Evolutionary conservation across 2,888 invertebrate genomes (phyloP).

Genomic region (Napeogenes sylphis): DNA sequence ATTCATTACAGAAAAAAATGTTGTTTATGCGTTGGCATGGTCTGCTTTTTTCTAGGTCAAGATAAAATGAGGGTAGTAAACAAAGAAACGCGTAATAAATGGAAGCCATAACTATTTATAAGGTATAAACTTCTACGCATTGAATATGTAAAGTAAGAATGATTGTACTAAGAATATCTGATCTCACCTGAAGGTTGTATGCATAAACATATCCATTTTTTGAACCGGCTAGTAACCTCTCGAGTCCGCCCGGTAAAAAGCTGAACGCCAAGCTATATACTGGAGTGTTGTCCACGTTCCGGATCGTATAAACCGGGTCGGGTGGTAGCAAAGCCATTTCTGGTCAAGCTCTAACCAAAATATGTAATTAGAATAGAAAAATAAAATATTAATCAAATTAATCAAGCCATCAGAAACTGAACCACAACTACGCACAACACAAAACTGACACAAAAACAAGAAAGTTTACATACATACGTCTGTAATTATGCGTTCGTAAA

Average conservation of each 20-base stretch:
- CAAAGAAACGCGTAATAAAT: slow-evolving; percentile 49
- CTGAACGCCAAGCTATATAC: slow-evolving; percentile 86
- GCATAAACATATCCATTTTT: slow-evolving; percentile 85
- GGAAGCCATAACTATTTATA: slow-evolving; percentile 30
- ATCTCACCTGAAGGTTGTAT: slow-evolving; percentile 87
- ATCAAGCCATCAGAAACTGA: slow-evolving; percentile 75
- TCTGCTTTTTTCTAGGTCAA: slow-evolving; percentile 58
- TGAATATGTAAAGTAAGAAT: slow-evolving; percentile 33
- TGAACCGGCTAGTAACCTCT: slow-evolving; percentile 84
- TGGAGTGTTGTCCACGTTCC: slow-evolving; percentile 82
- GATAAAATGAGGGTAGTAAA: slow-evolving; percentile 61
- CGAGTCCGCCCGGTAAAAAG: slow-evolving; percentile 75
- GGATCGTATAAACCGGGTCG: slow-evolving; percentile 85
- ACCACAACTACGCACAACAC: slow-evolving; percentile 76
- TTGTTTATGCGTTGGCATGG: slow-evolving; percentile 25
- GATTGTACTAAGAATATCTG: slow-evolving; percentile 48
- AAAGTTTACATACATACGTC: slow-evolving; percentile 38
- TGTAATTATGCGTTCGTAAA: slow-evolving; percentile 22
- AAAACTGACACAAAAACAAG: slow-evolving; percentile 75
- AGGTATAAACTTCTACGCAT: slow-evolving; percentile 38
- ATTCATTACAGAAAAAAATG: slow-evolving; percentile 14
- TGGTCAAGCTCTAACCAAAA: slow-evolving; percentile 74
- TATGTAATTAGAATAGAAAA: slow-evolving; percentile 62
- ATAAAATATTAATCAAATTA: slow-evolving; percentile 68
- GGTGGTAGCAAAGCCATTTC: slow-evolving; percentile 86